Percentiles rank a stretch among this genome's conserved stretches.
phyloP scores from a whole-genome alignment of 53 echinoderm and acorn worm genomes.

The Holothuria leucospilota region DNA sequence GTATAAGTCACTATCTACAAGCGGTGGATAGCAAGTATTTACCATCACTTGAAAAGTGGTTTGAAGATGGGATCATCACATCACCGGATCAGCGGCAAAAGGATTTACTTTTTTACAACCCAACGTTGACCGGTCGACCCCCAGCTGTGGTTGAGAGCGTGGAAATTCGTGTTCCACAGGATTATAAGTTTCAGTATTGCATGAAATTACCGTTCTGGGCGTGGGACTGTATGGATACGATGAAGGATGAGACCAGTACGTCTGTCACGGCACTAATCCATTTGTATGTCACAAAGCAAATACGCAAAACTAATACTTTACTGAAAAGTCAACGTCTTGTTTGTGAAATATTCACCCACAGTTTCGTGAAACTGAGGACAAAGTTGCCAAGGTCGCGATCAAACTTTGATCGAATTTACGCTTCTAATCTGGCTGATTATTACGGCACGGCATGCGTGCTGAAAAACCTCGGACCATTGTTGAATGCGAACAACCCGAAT shows the following conservation, averaged over 20 bases:
- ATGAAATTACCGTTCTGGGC: not conserved
- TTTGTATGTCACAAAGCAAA: not conserved
- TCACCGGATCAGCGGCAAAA: not conserved
- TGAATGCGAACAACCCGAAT: not conserved
- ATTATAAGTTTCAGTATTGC: not conserved
- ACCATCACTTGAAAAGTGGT: conserved; percentile 26
- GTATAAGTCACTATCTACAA: not conserved
- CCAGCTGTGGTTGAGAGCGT: too few species aligned
- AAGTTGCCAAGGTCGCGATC: too few species aligned
- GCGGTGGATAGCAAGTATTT: not conserved
- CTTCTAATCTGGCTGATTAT: conserved; percentile 1
- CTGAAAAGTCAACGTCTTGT: not conserved
- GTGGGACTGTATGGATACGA: conserved; percentile 23
- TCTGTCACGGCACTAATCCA: conserved; percentile 7
- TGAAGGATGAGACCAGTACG: not conserved
- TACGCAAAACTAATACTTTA: not conserved
- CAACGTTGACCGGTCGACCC: not conserved
- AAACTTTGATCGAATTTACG: conserved; percentile 22
- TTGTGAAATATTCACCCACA: not conserved
- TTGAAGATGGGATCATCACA: conserved; percentile 5
- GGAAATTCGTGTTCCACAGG: not conserved
- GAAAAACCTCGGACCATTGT: not conserved
- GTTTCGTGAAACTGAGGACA: not conserved
- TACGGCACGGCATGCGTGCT: not conserved
- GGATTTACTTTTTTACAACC: not conserved